Base-by-base conservation (phyloP, 1,140 invertebrate species). In the Brachionus rotundiformis region DNA sequence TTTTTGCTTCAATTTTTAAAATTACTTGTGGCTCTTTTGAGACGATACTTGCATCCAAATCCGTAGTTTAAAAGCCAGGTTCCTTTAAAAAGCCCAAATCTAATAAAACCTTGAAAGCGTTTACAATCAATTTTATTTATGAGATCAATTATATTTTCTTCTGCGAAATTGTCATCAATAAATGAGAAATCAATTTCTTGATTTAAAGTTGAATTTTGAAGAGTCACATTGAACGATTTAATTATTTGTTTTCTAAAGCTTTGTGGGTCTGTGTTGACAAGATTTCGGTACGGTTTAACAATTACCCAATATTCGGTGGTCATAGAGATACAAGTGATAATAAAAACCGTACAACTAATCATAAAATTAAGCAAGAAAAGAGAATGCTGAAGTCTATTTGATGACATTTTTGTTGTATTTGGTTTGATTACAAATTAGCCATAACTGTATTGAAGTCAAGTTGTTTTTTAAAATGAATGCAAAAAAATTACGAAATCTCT, bases 1-100 rank as follows among this genome's bases (percentile, higher is more conserved):
- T n/a, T n/a, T n/a, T n/a, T n/a, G n/a, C n/a, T n/a, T n/a, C n/a
- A n/a, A n/a, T n/a, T n/a, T n/a, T n/a, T n/a, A 41, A 41, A 41
- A 5, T 73, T 73, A 73, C 68, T 73, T 44, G 36, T 44, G 8
- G 41, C 36, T 73, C 25, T 41, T 5, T 73, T 41, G 8, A 73
- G 36, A 23, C 68, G 68, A 44, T 73, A 44, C 23, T 73, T 73
- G 41, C 68, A 73, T 3, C 68, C 68, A 47, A 23, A 73, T 8
- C 19, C 39, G 13, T 73, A 73, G 44, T 73, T 73, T 11, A 73
- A 44, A 25, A 73, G 29, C 68, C 68, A 73, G 25, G 41, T 41
- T 39, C 68, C 68, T 44, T 73, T 73, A 44, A 73, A 73, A 13
- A 73, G 41, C 13, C 68, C 68, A 47, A 73, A 44, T 73, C 39